These are phyloP conservation scores for Perognathus longimembris DNA, from an alignment of 2,113 vertebrate species.

Conservation along the genomic window DNA sequence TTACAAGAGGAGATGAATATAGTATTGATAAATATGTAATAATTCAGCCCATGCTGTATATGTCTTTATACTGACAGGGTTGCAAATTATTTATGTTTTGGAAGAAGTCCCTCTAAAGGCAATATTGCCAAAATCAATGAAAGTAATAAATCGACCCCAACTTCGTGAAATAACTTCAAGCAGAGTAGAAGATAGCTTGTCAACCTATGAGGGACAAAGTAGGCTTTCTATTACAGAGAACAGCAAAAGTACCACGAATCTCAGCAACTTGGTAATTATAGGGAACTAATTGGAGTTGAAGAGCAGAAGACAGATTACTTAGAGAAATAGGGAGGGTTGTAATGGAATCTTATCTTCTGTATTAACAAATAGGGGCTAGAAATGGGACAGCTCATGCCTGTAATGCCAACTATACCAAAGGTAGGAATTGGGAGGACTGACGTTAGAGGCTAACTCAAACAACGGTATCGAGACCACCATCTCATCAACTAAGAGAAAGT, in stretches of 20 bases:
- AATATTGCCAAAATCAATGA: neutral
- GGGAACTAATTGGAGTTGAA: neutral
- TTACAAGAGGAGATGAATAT: neutral
- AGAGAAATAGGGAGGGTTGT: neutral
- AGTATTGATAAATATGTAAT: neutral
- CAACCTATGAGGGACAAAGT: neutral
- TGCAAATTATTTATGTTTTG: neutral
- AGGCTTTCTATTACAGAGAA: neutral
- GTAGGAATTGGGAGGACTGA: no score
- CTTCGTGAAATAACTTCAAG: neutral
- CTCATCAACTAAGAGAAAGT: no score
- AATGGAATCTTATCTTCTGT: no score
- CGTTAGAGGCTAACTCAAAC: no score
- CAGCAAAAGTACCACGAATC: neutral
- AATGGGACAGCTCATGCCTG: no score
- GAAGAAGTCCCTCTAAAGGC: neutral
- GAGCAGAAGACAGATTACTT: neutral
- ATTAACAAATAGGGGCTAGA: no score
- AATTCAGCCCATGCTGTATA: neutral
- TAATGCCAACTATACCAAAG: no score
- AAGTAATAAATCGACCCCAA: no score
- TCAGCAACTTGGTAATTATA: neutral
- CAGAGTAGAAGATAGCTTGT: neutral
- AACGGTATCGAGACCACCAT: no score
- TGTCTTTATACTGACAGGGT: neutral